A percentile compares a stretch with the other conserved stretches of the same genome.
Conservation (phyloP, 2,888 invertebrate species). For the Drosophila neutralis region DNA sequence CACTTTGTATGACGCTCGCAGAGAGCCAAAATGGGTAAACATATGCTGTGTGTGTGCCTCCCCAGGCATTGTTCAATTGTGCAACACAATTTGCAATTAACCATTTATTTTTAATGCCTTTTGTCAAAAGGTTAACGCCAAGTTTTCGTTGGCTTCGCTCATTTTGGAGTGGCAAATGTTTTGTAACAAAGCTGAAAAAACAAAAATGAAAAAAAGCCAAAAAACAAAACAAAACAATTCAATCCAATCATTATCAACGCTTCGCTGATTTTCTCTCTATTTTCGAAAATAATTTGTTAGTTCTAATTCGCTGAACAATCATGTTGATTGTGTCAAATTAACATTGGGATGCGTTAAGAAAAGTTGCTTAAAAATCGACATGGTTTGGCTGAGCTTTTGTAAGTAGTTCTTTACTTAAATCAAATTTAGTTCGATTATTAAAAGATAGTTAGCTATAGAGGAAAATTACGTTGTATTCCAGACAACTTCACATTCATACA, state of each 20-base stretch:
- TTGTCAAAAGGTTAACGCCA: constrained; percentile 44
- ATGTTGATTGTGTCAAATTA: constrained; percentile 61
- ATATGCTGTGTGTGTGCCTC: constrained; percentile 2
- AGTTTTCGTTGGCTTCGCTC: constrained; percentile 11
- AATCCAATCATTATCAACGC: constrained; percentile 59
- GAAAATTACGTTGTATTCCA: neutral
- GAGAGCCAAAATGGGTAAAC: constrained; percentile 9
- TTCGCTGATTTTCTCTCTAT: constrained; percentile 37
- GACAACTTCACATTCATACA: constrained; percentile 3
- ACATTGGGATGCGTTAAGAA: constrained; percentile 20
- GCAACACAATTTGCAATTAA: constrained; percentile 54
- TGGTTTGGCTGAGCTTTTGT: neutral
- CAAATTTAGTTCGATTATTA: no score
- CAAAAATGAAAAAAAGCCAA: neutral
- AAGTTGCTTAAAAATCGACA: neutral
- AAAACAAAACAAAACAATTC: constrained; percentile 1
- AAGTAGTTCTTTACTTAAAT: neutral
- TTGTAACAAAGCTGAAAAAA: constrained; percentile 34
- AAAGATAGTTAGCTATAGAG: no score
- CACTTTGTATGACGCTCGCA: constrained; percentile 3
- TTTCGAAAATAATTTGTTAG: constrained; percentile 9
- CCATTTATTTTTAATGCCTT: constrained; percentile 43
- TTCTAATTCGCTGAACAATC: constrained; percentile 42
- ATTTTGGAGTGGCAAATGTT: constrained; percentile 37
- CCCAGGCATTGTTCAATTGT: constrained; percentile 61